A percentile compares a stretch with the other conserved stretches of the same genome.
These are phyloP conservation scores for Athripsodes cinereus DNA, from an alignment of 2,888 invertebrate genomes.

Conservation along the genomic window DNA sequence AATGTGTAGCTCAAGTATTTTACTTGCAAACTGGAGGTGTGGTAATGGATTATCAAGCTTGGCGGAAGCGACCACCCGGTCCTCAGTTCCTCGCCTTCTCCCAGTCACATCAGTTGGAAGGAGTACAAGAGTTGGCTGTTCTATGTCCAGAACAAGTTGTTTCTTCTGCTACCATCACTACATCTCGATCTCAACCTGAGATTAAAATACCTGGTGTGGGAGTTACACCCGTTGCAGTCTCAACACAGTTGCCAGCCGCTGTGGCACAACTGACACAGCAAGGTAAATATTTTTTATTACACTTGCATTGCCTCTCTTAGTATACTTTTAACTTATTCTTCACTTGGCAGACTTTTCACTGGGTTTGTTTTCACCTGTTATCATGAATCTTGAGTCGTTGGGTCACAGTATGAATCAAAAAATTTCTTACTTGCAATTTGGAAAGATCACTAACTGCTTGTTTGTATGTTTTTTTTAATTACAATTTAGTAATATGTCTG, in stretches of 20 bases:
- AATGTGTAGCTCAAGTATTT: conserved; percentile 77
- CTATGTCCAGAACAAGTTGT: not conserved
- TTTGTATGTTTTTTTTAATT: too few species aligned
- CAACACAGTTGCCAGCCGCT: conserved; percentile 54
- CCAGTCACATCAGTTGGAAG: conserved; percentile 64
- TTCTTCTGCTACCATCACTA: conserved; percentile 12
- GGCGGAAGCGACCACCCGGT: conserved; percentile 75
- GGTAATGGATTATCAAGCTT: conserved; percentile 80
- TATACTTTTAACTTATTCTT: not conserved
- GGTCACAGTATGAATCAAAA: too few species aligned
- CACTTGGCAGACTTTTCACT: too few species aligned
- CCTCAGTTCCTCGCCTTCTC: conserved; percentile 70
- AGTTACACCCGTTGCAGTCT: conserved; percentile 54
- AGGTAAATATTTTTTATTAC: conserved; percentile 38
- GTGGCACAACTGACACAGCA: conserved; percentile 56
- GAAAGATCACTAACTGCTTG: too few species aligned
- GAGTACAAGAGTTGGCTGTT: conserved; percentile 38
- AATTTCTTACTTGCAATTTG: too few species aligned
- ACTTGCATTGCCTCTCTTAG: not conserved
- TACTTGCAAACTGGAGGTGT: conserved; percentile 83
- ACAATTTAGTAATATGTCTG: too few species aligned
- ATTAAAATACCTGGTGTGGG: conserved; percentile 55
- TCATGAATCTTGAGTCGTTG: too few species aligned
- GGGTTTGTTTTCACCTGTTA: too few species aligned
- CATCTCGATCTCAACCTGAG: conserved; percentile 34